Conservation (phyloP, 2,888 invertebrate genomes). For the Tipula confusa region DNA sequence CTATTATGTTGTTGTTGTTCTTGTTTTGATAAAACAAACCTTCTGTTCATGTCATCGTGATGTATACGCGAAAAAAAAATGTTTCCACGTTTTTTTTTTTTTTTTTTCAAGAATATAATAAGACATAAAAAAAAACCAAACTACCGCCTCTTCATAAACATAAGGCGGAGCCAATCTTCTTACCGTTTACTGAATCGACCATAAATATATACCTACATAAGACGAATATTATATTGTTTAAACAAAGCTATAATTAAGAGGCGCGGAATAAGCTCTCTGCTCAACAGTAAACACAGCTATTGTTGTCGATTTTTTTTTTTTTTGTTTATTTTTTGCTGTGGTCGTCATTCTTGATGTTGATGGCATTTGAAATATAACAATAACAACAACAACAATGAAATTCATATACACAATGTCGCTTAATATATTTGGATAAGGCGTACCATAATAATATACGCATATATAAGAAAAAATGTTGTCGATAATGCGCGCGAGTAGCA, state of each 20-base stretch:
- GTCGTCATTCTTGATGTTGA: background rate
- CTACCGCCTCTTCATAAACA: constrained; percentile 9
- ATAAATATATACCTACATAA: background rate
- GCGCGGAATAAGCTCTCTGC: background rate
- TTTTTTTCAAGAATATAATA: constrained; percentile 13
- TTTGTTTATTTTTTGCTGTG: background rate
- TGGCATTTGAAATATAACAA: background rate
- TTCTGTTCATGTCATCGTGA: background rate
- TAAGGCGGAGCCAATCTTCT: constrained; percentile 25
- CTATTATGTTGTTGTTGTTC: background rate
- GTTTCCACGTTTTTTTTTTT: background rate
- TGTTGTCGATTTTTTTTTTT: background rate
- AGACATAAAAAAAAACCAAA: background rate
- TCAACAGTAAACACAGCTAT: constrained; percentile 1
- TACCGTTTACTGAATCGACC: background rate
- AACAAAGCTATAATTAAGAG: constrained; percentile 25
- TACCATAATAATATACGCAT: background rate
- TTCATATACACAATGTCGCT: too few relatives aligned
- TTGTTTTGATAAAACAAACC: constrained; percentile 25
- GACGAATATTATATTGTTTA: background rate
- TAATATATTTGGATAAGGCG: background rate
- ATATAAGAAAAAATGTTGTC: too few relatives aligned
- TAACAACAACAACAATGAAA: too few relatives aligned
- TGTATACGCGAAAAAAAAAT: background rate
- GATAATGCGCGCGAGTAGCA: background rate